Percentiles rank a stretch among this genome's conserved stretches.
phyloP scores from a whole-genome alignment of 2,888 invertebrate species.

The Ornithoptera priamus region DNA sequence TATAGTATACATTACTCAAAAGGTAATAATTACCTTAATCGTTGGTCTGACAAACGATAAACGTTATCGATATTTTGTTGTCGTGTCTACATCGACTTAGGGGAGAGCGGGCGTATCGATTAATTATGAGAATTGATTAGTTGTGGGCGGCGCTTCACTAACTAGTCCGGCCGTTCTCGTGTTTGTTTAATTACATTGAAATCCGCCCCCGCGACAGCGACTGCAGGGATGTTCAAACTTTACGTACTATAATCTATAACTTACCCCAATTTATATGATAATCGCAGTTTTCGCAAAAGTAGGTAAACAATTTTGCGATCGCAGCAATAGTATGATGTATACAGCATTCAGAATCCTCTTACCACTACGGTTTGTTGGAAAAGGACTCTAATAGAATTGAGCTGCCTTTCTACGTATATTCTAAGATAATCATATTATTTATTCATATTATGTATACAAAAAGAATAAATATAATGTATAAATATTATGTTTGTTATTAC shows the following conservation, averaged over 20 bases:
- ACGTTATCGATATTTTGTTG: constrained; percentile 53
- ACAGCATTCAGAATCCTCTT: no score
- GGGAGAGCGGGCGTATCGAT: constrained; percentile 48
- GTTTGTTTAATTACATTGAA: constrained; percentile 68
- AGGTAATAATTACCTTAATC: constrained; percentile 39
- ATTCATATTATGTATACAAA: no score
- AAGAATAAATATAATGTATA: no score
- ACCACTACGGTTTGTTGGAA: no score
- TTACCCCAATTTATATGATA: background rate
- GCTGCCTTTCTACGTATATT: no score
- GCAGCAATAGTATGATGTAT: no score
- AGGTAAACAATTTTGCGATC: no score
- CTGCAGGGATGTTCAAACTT: constrained; percentile 16
- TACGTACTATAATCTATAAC: background rate
- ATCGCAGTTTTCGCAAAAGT: no score
- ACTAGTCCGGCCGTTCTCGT: constrained; percentile 62
- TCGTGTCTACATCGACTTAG: constrained; percentile 32
- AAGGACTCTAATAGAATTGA: no score
- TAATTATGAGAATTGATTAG: constrained; percentile 71
- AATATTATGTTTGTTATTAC: no score
- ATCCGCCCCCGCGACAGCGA: constrained; percentile 46
- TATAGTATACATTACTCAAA: background rate
- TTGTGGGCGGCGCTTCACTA: constrained; percentile 57
- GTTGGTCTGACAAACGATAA: constrained; percentile 42
- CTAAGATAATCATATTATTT: no score